These are phyloP conservation scores for Mesaphorura yosii DNA, from an alignment of 1,140 invertebrate species.

Conservation along the genomic window DNA sequence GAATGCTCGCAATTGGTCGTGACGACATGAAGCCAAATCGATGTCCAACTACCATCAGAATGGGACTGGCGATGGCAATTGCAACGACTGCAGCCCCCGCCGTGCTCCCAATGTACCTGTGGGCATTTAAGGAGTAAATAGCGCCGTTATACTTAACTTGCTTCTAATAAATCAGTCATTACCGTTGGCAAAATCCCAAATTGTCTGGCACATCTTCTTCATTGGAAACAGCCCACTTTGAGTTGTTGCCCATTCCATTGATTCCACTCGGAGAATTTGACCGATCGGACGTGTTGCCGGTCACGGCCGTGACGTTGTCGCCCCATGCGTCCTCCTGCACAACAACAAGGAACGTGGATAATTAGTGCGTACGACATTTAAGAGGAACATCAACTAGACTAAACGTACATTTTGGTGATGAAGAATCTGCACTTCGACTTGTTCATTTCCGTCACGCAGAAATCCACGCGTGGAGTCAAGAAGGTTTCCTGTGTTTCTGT, in stretches of 20 bases:
- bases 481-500: slow-evolving; percentile 14
- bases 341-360: slow-evolving; percentile 9
- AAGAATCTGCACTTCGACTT: slow-evolving; percentile 83
- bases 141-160: too few species aligned
- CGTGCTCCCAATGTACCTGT: slow-evolving; percentile 27
- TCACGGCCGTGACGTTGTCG: slow-evolving; percentile 92
- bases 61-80: slow-evolving; percentile 67
- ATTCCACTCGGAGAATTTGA: slow-evolving; percentile 86
- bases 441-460: slow-evolving; percentile 48
- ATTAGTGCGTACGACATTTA: neutral
- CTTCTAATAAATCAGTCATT: too few species aligned
- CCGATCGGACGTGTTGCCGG: slow-evolving; percentile 89
- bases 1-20: slow-evolving; percentile 17
- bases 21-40: slow-evolving; percentile 51
- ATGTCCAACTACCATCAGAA: slow-evolving; percentile 87
- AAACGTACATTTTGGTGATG: slow-evolving; percentile 41
- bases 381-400: neutral
- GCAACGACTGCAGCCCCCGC: slow-evolving; percentile 33
- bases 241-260: slow-evolving; percentile 4
- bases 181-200: slow-evolving; percentile 29
- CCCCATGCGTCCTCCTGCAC: slow-evolving; percentile 94
- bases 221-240: slow-evolving; percentile 21
- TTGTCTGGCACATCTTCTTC: slow-evolving; percentile 20
- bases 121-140: too few species aligned
- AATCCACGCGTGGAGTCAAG: slow-evolving; percentile 16